phyloP scores from a whole-genome alignment of 2,888 invertebrate species.

The Morinoia aosen region DNA sequence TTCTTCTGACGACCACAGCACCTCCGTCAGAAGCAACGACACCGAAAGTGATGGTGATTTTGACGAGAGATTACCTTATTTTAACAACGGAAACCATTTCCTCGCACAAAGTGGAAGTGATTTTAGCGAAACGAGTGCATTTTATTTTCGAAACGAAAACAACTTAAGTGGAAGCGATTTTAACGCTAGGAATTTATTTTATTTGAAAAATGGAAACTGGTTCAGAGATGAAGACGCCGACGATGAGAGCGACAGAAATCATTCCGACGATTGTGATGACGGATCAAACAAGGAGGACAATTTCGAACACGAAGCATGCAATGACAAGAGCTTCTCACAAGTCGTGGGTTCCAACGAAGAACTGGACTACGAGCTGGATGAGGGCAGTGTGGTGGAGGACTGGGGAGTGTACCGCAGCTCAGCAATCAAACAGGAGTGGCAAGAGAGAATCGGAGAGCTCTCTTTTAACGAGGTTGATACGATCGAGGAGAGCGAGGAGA shows the following conservation, averaged over 20 bases:
- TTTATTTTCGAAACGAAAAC: no score
- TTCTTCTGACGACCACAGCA: not conserved
- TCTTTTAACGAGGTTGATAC: not conserved
- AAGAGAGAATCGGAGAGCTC: constrained; percentile 5
- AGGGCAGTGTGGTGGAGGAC: not conserved
- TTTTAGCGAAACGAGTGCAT: not conserved
- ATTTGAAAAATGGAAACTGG: not conserved
- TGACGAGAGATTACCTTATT: not conserved
- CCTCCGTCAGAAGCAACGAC: not conserved
- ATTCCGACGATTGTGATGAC: not conserved
- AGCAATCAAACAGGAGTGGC: constrained; percentile 8
- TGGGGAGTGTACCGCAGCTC: constrained; percentile 34
- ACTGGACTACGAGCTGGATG: constrained; percentile 40
- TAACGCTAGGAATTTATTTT: not conserved
- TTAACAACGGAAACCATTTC: not conserved
- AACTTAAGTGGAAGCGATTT: not conserved
- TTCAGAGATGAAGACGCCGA: not conserved
- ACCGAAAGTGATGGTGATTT: not conserved
- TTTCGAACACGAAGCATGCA: not conserved
- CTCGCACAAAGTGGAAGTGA: not conserved
- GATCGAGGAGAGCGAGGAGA: constrained; percentile 1
- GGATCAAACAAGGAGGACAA: not conserved
- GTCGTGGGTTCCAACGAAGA: not conserved
- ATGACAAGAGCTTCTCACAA: not conserved
- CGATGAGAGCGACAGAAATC: not conserved